Conservation (phyloP, 2,888 invertebrate genomes). For the Ennomos fuscantarius region DNA sequence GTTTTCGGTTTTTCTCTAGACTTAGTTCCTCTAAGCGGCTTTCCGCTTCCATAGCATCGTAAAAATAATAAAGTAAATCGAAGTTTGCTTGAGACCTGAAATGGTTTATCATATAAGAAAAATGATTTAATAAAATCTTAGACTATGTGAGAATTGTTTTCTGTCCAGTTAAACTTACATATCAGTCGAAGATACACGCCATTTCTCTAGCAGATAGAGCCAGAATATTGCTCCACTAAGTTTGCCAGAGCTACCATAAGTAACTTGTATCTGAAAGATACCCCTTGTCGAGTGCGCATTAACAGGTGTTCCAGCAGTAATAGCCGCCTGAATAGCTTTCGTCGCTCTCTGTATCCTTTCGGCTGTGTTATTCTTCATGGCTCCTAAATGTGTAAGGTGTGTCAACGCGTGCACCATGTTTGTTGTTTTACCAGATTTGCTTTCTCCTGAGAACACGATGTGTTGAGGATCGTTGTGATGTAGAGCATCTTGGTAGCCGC, state of each 20-base stretch:
- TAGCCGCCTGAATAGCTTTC: slow-evolving; percentile 90
- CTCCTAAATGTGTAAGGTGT: slow-evolving; percentile 93
- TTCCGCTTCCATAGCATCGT: slow-evolving; percentile 91
- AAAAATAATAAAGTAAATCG: slow-evolving; percentile 95
- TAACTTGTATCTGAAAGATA: slow-evolving; percentile 91
- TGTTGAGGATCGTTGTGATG: slow-evolving; percentile 95
- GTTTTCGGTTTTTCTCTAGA: slow-evolving; percentile 88
- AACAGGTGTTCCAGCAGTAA: slow-evolving; percentile 93
- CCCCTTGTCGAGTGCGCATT: slow-evolving; percentile 95
- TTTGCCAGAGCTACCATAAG: slow-evolving; percentile 93
- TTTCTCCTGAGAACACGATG: slow-evolving; percentile 95
- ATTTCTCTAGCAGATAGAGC: slow-evolving; percentile 94
- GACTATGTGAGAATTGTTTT: not conserved
- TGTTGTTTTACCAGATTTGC: slow-evolving; percentile 95
- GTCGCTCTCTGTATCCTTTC: slow-evolving; percentile 88
- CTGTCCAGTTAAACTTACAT: slow-evolving; percentile 79
- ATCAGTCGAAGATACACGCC: slow-evolving; percentile 92
- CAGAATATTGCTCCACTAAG: slow-evolving; percentile 95
- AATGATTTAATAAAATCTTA: not conserved
- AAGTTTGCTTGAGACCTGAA: slow-evolving; percentile 94
- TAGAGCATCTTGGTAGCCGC: slow-evolving; percentile 95
- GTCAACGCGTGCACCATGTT: slow-evolving; percentile 91
- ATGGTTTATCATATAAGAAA: slow-evolving; percentile 4
- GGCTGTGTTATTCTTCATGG: slow-evolving; percentile 88
- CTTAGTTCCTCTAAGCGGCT: slow-evolving; percentile 88